A percentile compares a stretch with the other conserved stretches of the same genome.
Conservation (phyloP, 2,797 vertebrate species). For the Xerus rutilus region DNA sequence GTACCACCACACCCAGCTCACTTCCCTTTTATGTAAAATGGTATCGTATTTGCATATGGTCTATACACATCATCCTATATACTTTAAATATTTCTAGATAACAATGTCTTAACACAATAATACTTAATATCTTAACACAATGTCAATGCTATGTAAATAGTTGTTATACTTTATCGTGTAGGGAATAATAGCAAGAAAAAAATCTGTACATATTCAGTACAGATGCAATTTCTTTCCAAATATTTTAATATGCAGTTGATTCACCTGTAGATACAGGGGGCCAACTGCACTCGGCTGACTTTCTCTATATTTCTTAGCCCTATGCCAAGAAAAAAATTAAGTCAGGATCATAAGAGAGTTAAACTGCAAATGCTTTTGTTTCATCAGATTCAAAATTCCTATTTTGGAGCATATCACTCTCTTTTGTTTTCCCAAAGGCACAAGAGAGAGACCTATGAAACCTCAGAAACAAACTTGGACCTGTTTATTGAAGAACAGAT, state of each 20-base stretch:
- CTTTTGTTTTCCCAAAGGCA: conserved; percentile 8
- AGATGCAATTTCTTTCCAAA: neutral
- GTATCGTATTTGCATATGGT: neutral
- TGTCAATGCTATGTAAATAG: neutral
- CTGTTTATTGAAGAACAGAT: neutral
- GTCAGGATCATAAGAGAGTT: neutral
- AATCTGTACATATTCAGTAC: neutral
- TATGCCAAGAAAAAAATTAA: neutral
- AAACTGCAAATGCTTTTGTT: conserved; percentile 31
- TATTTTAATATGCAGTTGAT: neutral
- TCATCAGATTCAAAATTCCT: conserved; percentile 31
- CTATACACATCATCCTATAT: neutral
- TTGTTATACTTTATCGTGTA: neutral
- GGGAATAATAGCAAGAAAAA: neutral
- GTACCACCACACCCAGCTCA: neutral
- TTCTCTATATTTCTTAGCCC: neutral
- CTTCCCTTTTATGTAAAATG: neutral
- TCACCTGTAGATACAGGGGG: neutral
- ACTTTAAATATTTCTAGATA: neutral
- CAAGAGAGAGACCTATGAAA: neutral
- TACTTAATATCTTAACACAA: neutral
- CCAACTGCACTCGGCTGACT: neutral
- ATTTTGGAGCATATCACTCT: neutral
- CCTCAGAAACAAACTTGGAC: conserved; percentile 37
- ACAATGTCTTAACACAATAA: too few relatives aligned